A percentile compares a stretch with the other conserved stretches of the same genome.
phyloP scores from a whole-genome alignment of 2,113 vertebrate species.

The Phasianus colchicus region DNA sequence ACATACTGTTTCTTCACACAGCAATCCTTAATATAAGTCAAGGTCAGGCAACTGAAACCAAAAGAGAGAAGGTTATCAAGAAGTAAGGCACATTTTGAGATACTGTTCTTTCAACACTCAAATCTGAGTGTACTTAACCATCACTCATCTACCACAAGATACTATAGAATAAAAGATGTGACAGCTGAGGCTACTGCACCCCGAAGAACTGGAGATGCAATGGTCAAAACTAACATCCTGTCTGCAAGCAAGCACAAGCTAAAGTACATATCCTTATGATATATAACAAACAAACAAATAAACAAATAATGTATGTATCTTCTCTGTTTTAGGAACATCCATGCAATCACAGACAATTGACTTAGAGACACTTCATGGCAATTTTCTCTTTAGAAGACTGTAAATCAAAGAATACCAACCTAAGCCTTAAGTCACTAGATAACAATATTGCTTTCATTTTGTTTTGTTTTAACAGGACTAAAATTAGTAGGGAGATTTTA shows the following conservation, averaged over 20 bases:
- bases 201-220: neutral
- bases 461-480: neutral
- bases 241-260: neutral
- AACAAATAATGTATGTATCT: neutral
- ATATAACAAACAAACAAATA: neutral
- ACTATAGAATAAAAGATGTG: neutral
- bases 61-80: neutral
- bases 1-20: neutral
- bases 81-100: neutral
- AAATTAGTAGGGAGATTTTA: neutral
- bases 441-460: neutral
- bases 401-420: neutral
- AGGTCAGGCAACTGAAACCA: neutral
- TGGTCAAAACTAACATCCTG: neutral
- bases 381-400: neutral
- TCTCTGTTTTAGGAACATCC: neutral
- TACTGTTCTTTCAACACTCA: neutral
- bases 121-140: neutral
- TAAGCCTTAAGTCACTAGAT: conserved; percentile 6
- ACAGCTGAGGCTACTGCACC: neutral
- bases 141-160: neutral
- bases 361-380: neutral
- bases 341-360: neutral
- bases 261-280: neutral
- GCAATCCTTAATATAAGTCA: neutral